phyloP scores from a whole-genome alignment of 2,113 vertebrate genomes.

The Gobio gobio region DNA sequence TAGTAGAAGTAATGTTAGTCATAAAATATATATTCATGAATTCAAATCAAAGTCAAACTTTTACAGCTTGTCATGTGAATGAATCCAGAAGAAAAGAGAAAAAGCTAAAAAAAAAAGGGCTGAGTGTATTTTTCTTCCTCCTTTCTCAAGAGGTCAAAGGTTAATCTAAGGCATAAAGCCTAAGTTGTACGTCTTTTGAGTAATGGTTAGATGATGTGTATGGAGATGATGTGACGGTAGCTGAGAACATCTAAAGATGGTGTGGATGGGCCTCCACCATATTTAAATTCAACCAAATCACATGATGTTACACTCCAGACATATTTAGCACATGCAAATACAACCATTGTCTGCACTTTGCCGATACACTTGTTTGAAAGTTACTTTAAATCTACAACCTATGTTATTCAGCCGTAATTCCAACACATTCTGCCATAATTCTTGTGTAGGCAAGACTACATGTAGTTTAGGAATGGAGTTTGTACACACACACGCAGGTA shows the following conservation, averaged over 20 bases:
- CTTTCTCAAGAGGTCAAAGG: slow-evolving; percentile 65
- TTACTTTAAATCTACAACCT: neutral
- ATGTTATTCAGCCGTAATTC: neutral
- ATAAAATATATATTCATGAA: slow-evolving; percentile 73
- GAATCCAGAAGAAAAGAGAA: slow-evolving; percentile 78
- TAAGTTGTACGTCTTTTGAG: slow-evolving; percentile 85
- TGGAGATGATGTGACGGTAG: slow-evolving; percentile 73
- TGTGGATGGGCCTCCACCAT: slow-evolving; percentile 17
- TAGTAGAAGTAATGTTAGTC: slow-evolving; percentile 62
- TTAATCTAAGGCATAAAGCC: slow-evolving; percentile 88
- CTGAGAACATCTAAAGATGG: slow-evolving; percentile 8
- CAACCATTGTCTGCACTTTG: neutral
- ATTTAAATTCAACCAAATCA: neutral
- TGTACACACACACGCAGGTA: too few relatives aligned
- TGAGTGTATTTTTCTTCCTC: slow-evolving; percentile 63
- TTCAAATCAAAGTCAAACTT: slow-evolving; percentile 94
- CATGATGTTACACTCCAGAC: slow-evolving; percentile 52
- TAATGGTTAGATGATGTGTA: slow-evolving; percentile 75
- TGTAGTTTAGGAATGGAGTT: too few relatives aligned
- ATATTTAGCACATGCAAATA: slow-evolving; percentile 3
- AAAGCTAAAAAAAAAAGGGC: slow-evolving; percentile 70
- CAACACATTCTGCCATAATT: too few relatives aligned
- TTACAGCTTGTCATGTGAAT: slow-evolving; percentile 89
- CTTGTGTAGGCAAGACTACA: too few relatives aligned
- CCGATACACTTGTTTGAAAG: neutral